Base-by-base conservation (phyloP, 2,888 invertebrate species). In the Byasa hedistus region DNA sequence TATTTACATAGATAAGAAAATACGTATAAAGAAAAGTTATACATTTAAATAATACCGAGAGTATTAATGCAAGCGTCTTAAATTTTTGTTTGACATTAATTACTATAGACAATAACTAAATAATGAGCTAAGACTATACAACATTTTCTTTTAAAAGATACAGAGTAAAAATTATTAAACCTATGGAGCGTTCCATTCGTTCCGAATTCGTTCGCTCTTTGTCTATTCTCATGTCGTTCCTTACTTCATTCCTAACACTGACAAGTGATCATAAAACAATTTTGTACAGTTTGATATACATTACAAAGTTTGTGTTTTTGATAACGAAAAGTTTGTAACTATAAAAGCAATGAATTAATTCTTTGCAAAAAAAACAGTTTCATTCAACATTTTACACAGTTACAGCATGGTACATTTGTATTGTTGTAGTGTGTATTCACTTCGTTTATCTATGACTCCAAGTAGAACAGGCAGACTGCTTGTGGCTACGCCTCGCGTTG, bases 401-500 rank as follows among this genome's bases (percentile, higher is more conserved):
- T 63, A 51, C 17, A 21, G 36, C 23, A 12, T 8, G 5, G 55
- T 56, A 55, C 56, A 27, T 15, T 36, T 4, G 17, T 48, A 27
- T 21, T 55, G 44, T 59, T 24, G 36, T 32, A 57, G 36, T 55
- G 21, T 63, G 19, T 63, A 36, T 44, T 57, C 23, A 57, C 19
- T 56, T 61, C 61, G 39, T 57, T 61, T 66, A 61, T 66, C 61
- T 66, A 61, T 66, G 65, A 61, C 51, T 57, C 56, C 52, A 64
- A 57, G 57, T 61, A 54, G 39, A 57, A 57, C 39, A 63, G 23
- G 60, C 54, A 65, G 58, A 56, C 32, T 59, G 39, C 59, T 69
- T 64, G 61, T 64, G 64, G 69, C 58, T 61, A 65, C 69, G 70
- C 65, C 65, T 69, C 66, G 70, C 64, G 65, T 65, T 58, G 69